Conservation (phyloP, 2,797 vertebrate genomes). For the Remorina albescens region DNA sequence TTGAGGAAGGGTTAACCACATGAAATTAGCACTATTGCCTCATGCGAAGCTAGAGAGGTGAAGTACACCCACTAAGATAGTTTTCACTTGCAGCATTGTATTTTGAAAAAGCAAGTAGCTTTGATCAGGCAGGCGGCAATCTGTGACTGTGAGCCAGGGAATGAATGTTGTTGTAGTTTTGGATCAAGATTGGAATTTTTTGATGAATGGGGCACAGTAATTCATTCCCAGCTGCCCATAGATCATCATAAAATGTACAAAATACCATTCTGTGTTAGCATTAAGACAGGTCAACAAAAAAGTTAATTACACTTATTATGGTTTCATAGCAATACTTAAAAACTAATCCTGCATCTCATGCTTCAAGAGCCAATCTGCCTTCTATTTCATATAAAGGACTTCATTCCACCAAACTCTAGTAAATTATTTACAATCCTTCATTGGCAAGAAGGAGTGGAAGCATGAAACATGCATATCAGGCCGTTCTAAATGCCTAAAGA, state of each 20-base stretch:
- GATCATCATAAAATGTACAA: slow-evolving; percentile 21
- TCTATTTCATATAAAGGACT: slow-evolving; percentile 47
- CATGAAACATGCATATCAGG: slow-evolving; percentile 18
- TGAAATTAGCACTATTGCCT: slow-evolving; percentile 59
- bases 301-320: slow-evolving; percentile 32
- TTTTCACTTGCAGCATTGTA: slow-evolving; percentile 57
- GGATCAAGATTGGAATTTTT: too few relatives aligned
- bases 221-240: slow-evolving; percentile 20
- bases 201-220: background rate
- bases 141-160: slow-evolving; percentile 11
- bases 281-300: slow-evolving; percentile 33
- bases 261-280: slow-evolving; percentile 5
- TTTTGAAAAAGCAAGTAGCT: slow-evolving; percentile 45
- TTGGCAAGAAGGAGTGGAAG: slow-evolving; percentile 21
- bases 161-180: slow-evolving; percentile 23
- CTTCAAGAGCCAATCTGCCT: slow-evolving; percentile 34
- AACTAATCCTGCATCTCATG: slow-evolving; percentile 47
- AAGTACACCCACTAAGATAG: slow-evolving; percentile 27
- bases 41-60: slow-evolving; percentile 39
- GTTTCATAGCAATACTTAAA: slow-evolving; percentile 59
- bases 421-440: slow-evolving; percentile 66
- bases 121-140: slow-evolving; percentile 31
- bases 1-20: slow-evolving; percentile 68
- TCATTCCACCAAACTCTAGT: slow-evolving; percentile 43
- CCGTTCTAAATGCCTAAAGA: background rate